Base-by-base conservation (phyloP, 2,888 invertebrate species). In the Eupithecia tripunctaria region DNA sequence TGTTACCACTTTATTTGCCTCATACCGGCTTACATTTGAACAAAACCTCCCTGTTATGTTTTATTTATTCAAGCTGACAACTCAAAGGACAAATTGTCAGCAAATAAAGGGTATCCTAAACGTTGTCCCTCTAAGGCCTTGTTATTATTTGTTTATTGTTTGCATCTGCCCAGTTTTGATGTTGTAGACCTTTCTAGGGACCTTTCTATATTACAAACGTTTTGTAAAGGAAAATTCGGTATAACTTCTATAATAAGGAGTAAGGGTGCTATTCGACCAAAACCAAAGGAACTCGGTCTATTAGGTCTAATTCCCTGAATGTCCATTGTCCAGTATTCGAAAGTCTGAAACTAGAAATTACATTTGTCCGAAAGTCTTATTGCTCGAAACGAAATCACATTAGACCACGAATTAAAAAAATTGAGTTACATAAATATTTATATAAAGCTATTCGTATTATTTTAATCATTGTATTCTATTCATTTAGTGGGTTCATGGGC, bases 91-190 rank as follows among this genome's bases (percentile, higher is more conserved):
- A 76, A 82, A 82, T 84, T 84, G 79, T 80, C 71, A 75, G 77
- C 83, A 83, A 84, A 84, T 81, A 85, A 81, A 82, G 82, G 81
- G 84, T 84, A 83, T 86, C 82, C 82, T 82, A 86, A 88, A 89
- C 82, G 80, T 71, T 79, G 83, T 82, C 87, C 90, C 88, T 84
- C 78, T 72, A 87, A 87, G 89, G 84, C 83, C 86, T 89, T 86
- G 90, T 91, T 91, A 91, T 89, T 86, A 89, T 87, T 88, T 91
- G 89, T 88, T 88, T 86, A 88, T 85, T 89, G 86, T 89, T 90
- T 90, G 85, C 82, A 71, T 82, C 78, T 83, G 85, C 83, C 88
- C 89, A 91, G 91, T 91, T 91, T 89, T 86, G 88, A 87, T 90
- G 89, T 91, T 88, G 86, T 79, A 80, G 82, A 85, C 84, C 85